Conservation (phyloP, 2,888 invertebrate species). For the Neocrepidodera transversa region DNA sequence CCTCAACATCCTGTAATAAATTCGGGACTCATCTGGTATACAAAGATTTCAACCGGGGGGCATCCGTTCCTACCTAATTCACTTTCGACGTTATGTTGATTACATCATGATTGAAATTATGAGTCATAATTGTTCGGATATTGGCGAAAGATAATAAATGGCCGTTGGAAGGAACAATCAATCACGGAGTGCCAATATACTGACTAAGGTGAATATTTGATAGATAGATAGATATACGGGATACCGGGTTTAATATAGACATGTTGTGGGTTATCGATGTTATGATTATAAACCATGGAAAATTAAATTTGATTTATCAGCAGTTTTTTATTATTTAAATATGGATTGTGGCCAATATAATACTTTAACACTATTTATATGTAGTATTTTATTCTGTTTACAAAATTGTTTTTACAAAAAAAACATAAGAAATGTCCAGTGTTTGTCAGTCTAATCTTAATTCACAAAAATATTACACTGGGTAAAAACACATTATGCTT, state of each 20-base stretch:
- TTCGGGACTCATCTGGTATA: constrained; percentile 15
- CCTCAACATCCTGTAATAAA: constrained; percentile 3
- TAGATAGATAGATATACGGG: constrained; percentile 12
- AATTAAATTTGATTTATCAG: too few species aligned
- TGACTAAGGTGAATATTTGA: constrained; percentile 19
- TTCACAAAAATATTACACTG: too few species aligned
- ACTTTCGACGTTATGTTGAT: constrained; percentile 21
- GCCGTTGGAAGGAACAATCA: constrained; percentile 14
- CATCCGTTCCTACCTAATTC: constrained; percentile 6
- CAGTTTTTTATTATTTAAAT: too few species aligned
- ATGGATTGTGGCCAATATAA: too few species aligned
- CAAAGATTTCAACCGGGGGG: too few species aligned
- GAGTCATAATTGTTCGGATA: constrained; percentile 24
- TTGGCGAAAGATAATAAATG: constrained; percentile 27
- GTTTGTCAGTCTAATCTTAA: too few species aligned
- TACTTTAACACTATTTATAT: too few species aligned
- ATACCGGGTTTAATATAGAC: constrained; percentile 19
- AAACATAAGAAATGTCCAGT: too few species aligned
- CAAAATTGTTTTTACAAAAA: too few species aligned
- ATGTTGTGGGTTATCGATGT: constrained; percentile 13
- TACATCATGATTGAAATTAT: constrained; percentile 24
- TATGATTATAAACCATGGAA: neutral
- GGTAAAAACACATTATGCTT: too few species aligned
- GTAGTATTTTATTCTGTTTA: too few species aligned
- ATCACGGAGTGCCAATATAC: constrained; percentile 15